These are phyloP conservation scores for Drosophila aff. DNA, from an alignment of 1,140 invertebrate genomes.

Conservation along the genomic window DNA sequence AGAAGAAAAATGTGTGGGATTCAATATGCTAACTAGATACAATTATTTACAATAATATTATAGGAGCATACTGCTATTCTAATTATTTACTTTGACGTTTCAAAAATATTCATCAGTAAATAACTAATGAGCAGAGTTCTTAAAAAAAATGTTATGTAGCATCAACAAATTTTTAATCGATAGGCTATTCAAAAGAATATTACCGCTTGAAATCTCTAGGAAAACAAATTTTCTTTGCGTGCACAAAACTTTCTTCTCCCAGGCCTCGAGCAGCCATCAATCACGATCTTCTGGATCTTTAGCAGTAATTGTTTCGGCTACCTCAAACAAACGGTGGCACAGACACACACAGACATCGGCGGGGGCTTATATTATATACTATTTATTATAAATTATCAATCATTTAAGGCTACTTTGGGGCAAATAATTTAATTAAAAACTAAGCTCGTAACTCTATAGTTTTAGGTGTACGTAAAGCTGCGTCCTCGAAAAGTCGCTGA, in stretches of 20 bases:
- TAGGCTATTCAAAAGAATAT: background rate
- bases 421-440: conserved; percentile 68
- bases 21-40: background rate
- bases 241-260: conserved; percentile 57
- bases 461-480: conserved; percentile 70
- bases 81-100: too few species aligned
- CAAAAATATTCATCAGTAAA: too few species aligned
- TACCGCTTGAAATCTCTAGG: too few species aligned
- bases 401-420: conserved; percentile 58
- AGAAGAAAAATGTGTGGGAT: background rate
- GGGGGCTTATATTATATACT: conserved; percentile 8
- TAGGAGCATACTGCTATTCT: background rate
- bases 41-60: background rate
- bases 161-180: too few species aligned
- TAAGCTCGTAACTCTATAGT: conserved; percentile 56
- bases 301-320: conserved; percentile 57
- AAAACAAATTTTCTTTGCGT: background rate
- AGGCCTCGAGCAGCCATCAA: conserved; percentile 36
- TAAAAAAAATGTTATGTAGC: too few species aligned
- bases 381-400: conserved; percentile 54
- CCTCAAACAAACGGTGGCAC: conserved; percentile 32
- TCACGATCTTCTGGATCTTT: conserved; percentile 37
- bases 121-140: too few species aligned
- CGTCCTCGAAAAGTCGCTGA: conserved; percentile 71
- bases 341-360: background rate